These are phyloP conservation scores for Cecropterus lyciades DNA, from an alignment of 1,140 invertebrate species.

Conservation along the genomic window DNA sequence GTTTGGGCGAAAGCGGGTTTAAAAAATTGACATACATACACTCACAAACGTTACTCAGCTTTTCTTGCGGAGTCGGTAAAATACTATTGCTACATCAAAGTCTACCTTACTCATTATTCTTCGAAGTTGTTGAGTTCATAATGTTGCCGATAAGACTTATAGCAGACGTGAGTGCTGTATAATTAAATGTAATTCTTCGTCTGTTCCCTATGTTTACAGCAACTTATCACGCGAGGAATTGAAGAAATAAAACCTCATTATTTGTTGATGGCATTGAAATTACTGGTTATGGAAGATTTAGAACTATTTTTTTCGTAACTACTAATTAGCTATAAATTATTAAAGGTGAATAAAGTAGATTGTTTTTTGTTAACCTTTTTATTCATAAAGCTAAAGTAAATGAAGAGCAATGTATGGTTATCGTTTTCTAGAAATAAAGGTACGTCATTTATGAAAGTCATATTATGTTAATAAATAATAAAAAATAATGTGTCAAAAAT, in stretches of 20 bases:
- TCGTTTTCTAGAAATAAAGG: too few relatives aligned
- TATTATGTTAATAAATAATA: too few relatives aligned
- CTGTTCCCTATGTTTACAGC: constrained; percentile 63
- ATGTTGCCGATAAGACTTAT: constrained; percentile 59
- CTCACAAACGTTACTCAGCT: too few relatives aligned
- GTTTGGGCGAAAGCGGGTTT: too few relatives aligned
- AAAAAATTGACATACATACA: too few relatives aligned
- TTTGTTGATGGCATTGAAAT: constrained; percentile 23
- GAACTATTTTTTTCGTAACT: not conserved
- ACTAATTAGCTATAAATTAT: not conserved
- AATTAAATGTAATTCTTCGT: constrained; percentile 71
- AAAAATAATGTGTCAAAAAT: too few relatives aligned
- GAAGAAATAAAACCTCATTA: constrained; percentile 27
- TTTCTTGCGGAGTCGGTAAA: too few relatives aligned
- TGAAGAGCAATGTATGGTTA: too few relatives aligned
- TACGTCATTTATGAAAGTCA: too few relatives aligned
- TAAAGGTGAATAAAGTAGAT: too few relatives aligned
- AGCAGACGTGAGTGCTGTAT: constrained; percentile 59
- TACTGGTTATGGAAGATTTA: constrained; percentile 3
- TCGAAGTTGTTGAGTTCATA: constrained; percentile 52
- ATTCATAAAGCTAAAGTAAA: too few relatives aligned
- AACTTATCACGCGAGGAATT: constrained; percentile 59
- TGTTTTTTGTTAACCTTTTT: too few relatives aligned
- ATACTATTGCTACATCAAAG: constrained; percentile 4
- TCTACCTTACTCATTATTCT: constrained; percentile 38